These are phyloP conservation scores for Notolepis coatsorum DNA, from an alignment of 2,797 vertebrate species.

Conservation along the genomic window DNA sequence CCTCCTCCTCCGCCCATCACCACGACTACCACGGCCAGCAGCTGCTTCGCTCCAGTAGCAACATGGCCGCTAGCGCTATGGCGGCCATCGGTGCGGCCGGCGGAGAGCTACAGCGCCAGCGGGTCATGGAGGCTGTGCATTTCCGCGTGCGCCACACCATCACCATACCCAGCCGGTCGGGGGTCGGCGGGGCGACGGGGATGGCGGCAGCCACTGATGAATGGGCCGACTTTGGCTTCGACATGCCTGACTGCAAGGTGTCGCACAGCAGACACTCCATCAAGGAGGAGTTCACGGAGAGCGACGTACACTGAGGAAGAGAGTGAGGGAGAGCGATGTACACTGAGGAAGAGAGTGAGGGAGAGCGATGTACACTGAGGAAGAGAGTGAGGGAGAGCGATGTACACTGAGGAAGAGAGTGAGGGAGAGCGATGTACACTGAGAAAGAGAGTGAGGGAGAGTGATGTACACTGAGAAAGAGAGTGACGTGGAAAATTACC, in stretches of 20 bases:
- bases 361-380: no score
- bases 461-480: not conserved
- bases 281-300: constrained; percentile 95
- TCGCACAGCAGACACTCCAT: constrained; percentile 89
- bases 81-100: constrained; percentile 87
- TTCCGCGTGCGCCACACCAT: constrained; percentile 98
- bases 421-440: no score
- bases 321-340: no score
- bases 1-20: constrained; percentile 59
- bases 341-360: not conserved
- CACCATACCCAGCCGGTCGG: constrained; percentile 93
- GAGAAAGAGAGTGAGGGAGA: no score
- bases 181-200: constrained; percentile 62
- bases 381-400: no score
- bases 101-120: constrained; percentile 94
- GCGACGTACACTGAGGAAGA: constrained; percentile 87
- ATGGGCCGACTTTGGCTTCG: constrained; percentile 98
- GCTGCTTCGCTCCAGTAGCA: constrained; percentile 93
- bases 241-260: constrained; percentile 96
- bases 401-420: no score
- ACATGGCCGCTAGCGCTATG: constrained; percentile 87
- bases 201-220: constrained; percentile 81
- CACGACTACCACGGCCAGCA: constrained; percentile 90
- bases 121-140: constrained; percentile 98
- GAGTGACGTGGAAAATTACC: not conserved